Evolutionary conservation across 2,113 vertebrate genomes (phyloP).

Genomic region (Kryptolebias marmoratus): DNA sequence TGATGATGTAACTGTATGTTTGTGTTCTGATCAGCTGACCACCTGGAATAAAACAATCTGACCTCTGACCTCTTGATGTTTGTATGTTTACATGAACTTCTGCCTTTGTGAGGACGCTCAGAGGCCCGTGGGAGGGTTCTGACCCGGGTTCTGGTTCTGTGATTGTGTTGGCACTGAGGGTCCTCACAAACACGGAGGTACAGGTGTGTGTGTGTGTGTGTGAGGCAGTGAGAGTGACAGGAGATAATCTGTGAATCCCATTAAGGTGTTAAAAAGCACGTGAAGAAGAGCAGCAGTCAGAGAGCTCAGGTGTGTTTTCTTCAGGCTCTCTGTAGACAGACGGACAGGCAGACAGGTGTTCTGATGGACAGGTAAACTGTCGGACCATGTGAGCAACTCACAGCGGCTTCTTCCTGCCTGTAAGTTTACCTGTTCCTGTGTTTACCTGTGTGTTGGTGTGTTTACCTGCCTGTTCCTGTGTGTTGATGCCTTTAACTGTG

Average conservation of each 20-base stretch:
- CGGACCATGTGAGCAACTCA: background rate
- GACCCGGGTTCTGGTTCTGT: background rate
- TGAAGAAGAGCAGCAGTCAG: conserved; percentile 7
- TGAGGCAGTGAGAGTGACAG: conserved; percentile 31
- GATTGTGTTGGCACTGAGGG: background rate
- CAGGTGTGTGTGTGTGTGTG: background rate
- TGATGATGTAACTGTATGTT: conserved; percentile 50
- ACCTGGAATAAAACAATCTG: conserved; percentile 50
- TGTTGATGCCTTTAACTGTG: background rate
- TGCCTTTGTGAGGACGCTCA: background rate
- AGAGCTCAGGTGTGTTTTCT: conserved; percentile 1
- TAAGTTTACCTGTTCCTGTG: background rate
- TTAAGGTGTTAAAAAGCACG: conserved; percentile 55
- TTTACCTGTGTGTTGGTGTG: background rate
- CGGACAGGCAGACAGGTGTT: conserved; percentile 3
- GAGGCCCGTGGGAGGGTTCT: no score
- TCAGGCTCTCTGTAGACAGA: background rate
- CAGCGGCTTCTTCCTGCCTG: background rate
- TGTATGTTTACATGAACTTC: conserved; percentile 5
- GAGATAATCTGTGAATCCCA: conserved; percentile 49
- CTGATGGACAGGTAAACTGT: background rate
- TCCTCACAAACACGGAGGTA: background rate
- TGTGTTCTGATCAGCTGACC: conserved; percentile 38
- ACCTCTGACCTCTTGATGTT: conserved; percentile 28
- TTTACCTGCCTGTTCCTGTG: background rate